Base-by-base conservation (phyloP, 2,888 invertebrate genomes). In the Phytoseiulus persimilis region DNA sequence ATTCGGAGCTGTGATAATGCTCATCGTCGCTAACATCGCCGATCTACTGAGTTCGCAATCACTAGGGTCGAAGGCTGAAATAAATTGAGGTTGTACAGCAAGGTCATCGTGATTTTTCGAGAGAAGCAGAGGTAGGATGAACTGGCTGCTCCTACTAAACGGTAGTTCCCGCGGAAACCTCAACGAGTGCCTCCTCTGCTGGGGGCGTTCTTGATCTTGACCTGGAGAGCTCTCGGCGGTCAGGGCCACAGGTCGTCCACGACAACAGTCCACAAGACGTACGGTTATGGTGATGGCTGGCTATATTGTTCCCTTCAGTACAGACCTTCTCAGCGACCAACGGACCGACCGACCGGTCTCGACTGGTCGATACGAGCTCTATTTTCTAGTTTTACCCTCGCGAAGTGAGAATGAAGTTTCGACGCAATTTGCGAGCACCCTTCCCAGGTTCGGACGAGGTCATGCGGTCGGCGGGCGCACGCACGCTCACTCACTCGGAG, bases 261-360 rank as follows among this genome's bases (percentile, higher is more conserved):
- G 87, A 87, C 32, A 39, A 33, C 39, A 87, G 32, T 87, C 32
- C 87, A 39, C 32, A 87, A 87, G 87, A 87, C 87, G 87, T 33
- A 87, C 87, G 87, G 87, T 87, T 87, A 87, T 87, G 87, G 87
- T 87, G 87, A 87, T 87, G 87, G 65, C 65, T 65, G 65, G 87
- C 87, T 87, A 87, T 87, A 87, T 33, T 31, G 33, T 31, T 65
- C 65, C 65, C 65, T 65, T 28, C 87, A 11, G n/a, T 32, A 87
- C 33, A 32, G 32, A 18, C 33, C 31, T 1, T 5, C 2, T 23
- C 5, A 31, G 87, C 87, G n/a, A 28, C 45, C 33, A 39, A 45
- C 33, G 32, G 33, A n/a, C 6, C 87, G 87, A 31, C 32, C 28
- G 1, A 65, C 65, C 28, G 14, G 23, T 11, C 65, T 1, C 23